Percentiles rank a stretch among this genome's conserved stretches.
Evolutionary conservation across 2,113 vertebrate species (phyloP).

Genomic region (Opisthocomus hoazin): DNA sequence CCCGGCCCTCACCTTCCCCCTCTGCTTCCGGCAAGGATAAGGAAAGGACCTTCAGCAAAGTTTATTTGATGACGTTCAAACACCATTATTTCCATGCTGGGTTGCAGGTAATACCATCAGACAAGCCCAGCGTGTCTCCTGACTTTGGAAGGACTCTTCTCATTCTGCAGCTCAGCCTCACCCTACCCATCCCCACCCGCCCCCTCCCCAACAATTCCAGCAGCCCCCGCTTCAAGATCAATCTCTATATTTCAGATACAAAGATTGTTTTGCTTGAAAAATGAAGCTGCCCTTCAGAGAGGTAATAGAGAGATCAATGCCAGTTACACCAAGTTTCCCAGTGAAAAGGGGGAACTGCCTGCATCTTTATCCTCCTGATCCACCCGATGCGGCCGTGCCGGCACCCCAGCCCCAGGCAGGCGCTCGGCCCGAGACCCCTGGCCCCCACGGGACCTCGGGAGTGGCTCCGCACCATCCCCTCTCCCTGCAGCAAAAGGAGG

Average conservation of each 20-base stretch:
- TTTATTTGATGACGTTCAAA: neutral
- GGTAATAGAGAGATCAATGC: conserved; percentile 55
- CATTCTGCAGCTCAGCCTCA: neutral
- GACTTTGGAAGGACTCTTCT: neutral
- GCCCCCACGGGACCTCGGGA: neutral
- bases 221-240: neutral
- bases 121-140: neutral
- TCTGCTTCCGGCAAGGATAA: neutral
- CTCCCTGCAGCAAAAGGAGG: conserved; percentile 2
- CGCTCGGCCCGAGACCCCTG: accelerated
- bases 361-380: neutral
- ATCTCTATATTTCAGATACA: conserved; percentile 1
- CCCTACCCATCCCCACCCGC: neutral
- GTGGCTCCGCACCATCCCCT: neutral
- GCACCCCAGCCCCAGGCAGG: accelerated
- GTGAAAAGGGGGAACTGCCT: neutral
- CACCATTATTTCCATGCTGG: neutral
- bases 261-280: conserved; percentile 52
- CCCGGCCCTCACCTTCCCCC: neutral
- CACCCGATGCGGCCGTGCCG: neutral
- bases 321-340: neutral
- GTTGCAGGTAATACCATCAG: neutral
- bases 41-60: neutral
- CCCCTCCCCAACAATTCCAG: neutral
- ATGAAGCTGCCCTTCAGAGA: conserved; percentile 53